These are phyloP conservation scores for Phorcus lineatus DNA, from an alignment of 2,888 invertebrate genomes.

Conservation along the genomic window DNA sequence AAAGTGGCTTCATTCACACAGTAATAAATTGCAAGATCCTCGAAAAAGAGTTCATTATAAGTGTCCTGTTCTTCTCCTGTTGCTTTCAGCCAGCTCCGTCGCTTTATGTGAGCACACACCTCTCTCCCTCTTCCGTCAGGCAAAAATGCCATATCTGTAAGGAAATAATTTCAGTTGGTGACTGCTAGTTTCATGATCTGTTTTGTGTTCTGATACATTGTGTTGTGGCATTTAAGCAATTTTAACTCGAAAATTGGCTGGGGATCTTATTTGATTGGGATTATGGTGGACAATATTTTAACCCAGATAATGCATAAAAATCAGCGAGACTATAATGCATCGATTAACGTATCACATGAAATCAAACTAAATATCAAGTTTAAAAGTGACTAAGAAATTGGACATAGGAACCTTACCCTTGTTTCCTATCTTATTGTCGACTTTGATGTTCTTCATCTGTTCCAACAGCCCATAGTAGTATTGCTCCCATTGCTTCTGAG, in stretches of 20 bases:
- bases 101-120: not conserved
- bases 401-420: not conserved
- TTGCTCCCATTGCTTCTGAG: conserved; percentile 34
- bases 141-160: not conserved
- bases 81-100: not conserved
- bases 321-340: too few species aligned
- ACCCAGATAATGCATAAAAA: too few species aligned
- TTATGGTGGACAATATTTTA: too few species aligned
- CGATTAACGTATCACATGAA: too few species aligned
- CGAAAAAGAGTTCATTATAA: not conserved
- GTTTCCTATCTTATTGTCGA: not conserved
- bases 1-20: not conserved
- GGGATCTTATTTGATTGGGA: too few species aligned
- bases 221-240: too few species aligned
- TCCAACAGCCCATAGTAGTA: conserved; percentile 31
- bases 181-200: too few species aligned
- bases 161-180: too few species aligned
- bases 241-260: too few species aligned
- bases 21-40: not conserved
- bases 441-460: not conserved
- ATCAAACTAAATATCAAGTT: too few species aligned
- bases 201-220: too few species aligned
- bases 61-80: not conserved
- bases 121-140: not conserved
- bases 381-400: too few species aligned